A percentile compares a stretch with the other conserved stretches of the same genome.
Evolutionary conservation across 1,140 invertebrate genomes (phyloP).

Genomic region (Colletes latitarsis): DNA sequence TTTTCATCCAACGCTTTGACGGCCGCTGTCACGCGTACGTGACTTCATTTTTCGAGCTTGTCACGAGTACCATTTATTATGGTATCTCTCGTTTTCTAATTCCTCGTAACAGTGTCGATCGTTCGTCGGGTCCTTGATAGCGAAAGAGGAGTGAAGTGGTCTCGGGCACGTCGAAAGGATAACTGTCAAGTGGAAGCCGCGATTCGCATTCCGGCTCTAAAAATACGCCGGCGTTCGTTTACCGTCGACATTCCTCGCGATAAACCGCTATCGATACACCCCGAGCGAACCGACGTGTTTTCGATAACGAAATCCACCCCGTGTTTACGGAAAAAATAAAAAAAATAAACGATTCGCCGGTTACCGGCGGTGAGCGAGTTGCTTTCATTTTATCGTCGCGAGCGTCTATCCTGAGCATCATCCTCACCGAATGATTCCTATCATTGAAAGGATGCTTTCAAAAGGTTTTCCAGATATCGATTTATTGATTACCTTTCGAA

Average conservation of each 20-base stretch:
- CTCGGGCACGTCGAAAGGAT: constrained; percentile 35
- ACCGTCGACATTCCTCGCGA: constrained; percentile 4
- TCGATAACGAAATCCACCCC: not conserved
- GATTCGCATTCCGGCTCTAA: constrained; percentile 22
- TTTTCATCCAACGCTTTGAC: too few species aligned
- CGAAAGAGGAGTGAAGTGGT: constrained; percentile 29
- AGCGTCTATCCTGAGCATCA: not conserved
- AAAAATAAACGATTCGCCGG: too few species aligned
- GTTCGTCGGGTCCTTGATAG: constrained; percentile 31
- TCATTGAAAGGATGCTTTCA: constrained; percentile 77
- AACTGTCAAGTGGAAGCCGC: constrained; percentile 22
- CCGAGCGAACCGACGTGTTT: not conserved
- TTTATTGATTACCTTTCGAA: constrained; percentile 78
- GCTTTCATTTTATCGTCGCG: not conserved
- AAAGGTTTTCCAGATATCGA: constrained; percentile 73
- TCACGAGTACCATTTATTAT: too few species aligned
- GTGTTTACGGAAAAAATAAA: not conserved
- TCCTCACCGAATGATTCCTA: not conserved
- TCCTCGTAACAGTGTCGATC: constrained; percentile 11
- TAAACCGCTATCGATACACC: constrained; percentile 4
- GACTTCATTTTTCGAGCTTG: too few species aligned
- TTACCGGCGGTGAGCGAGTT: too few species aligned
- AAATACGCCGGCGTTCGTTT: constrained; percentile 16
- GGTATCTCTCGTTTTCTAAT: too few species aligned
- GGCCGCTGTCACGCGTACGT: too few species aligned